Conservation (phyloP, 2,888 invertebrate species). For the Caenorhabditis macrosperma region DNA sequence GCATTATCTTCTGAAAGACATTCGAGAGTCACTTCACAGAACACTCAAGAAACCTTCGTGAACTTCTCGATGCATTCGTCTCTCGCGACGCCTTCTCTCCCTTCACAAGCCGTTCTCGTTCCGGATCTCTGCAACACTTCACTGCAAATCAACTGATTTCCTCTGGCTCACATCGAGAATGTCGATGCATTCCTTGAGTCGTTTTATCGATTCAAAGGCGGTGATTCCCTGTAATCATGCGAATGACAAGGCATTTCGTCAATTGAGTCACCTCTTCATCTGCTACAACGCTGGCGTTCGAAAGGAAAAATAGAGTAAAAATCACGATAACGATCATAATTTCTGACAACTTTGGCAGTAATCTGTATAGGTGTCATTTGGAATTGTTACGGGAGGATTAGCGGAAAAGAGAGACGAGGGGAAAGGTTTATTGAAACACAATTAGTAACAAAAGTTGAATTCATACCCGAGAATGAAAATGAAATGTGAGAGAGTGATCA, state of each 20-base stretch:
- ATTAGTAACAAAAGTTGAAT: slow-evolving; percentile 1
- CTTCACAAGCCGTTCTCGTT: slow-evolving; percentile 25
- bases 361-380: slow-evolving; percentile 23
- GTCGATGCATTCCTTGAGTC: slow-evolving; percentile 44
- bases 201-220: slow-evolving; percentile 29
- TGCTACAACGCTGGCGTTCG: not conserved
- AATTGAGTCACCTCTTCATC: slow-evolving; percentile 14
- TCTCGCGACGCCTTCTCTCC: slow-evolving; percentile 19
- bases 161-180: slow-evolving; percentile 27
- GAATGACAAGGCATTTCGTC: not conserved
- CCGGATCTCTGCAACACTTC: slow-evolving; percentile 14
- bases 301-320: slow-evolving; percentile 1
- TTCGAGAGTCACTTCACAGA: not conserved
- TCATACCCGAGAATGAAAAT: slow-evolving; percentile 24
- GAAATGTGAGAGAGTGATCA: not conserved
- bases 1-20: slow-evolving; percentile 53
- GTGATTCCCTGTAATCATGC: slow-evolving; percentile 14
- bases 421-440: slow-evolving; percentile 14
- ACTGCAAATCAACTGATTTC: not conserved
- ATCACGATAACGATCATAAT: not conserved
- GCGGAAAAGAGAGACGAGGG: not conserved
- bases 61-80: slow-evolving; percentile 46
- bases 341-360: slow-evolving; percentile 32
- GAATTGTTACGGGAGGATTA: slow-evolving; percentile 21
- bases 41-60: slow-evolving; percentile 25